phyloP scores from a whole-genome alignment of 1,140 invertebrate species.

The Holotrichia oblita region DNA sequence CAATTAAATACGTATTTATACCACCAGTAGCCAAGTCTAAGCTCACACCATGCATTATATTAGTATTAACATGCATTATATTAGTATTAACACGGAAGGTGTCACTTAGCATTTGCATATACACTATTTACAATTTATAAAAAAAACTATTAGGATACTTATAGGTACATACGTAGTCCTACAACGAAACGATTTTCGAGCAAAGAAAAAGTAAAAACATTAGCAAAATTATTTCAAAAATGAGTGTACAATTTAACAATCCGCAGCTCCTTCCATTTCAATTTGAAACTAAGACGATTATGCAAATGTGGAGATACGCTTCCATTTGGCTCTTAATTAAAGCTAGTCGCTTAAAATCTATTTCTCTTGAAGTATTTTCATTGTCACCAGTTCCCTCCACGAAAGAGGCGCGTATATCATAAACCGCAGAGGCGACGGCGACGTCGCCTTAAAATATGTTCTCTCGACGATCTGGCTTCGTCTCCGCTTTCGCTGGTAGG shows the following conservation, averaged over 20 bases:
- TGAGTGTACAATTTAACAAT: not conserved
- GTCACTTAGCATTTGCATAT: too few species aligned
- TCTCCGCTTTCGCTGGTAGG: not conserved
- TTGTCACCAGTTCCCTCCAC: not conserved
- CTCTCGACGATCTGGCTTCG: not conserved
- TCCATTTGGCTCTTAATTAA: slow-evolving; percentile 21
- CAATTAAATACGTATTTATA: too few species aligned
- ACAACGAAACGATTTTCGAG: too few species aligned
- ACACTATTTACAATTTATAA: too few species aligned
- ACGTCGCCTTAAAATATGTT: not conserved
- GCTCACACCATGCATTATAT: too few species aligned
- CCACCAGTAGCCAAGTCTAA: too few species aligned
- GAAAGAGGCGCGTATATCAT: slow-evolving; percentile 10
- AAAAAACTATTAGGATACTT: too few species aligned
- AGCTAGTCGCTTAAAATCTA: slow-evolving; percentile 18
- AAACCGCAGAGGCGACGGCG: not conserved
- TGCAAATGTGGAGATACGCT: slow-evolving; percentile 3
- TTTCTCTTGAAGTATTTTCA: slow-evolving; percentile 9
- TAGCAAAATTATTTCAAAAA: not conserved
- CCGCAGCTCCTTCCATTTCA: not conserved
- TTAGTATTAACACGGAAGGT: too few species aligned
- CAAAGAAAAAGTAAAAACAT: too few species aligned
- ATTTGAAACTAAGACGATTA: slow-evolving; percentile 21
- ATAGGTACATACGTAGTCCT: too few species aligned
- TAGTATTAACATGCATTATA: too few species aligned